These are phyloP conservation scores for Schizaphis graminum DNA, from an alignment of 2,888 invertebrate genomes.

Conservation along the genomic window DNA sequence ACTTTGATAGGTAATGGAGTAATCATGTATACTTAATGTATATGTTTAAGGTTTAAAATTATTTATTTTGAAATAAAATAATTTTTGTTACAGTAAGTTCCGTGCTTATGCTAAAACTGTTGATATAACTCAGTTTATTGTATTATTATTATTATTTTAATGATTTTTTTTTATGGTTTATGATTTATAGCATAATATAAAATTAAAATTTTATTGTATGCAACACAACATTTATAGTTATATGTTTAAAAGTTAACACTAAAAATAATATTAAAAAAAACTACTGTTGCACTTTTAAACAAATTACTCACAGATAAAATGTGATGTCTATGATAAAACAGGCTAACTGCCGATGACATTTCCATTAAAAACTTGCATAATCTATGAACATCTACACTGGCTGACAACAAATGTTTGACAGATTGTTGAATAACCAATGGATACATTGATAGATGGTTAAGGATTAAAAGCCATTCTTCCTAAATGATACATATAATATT, in stretches of 20 bases:
- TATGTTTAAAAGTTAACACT: neutral
- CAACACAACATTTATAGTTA: neutral
- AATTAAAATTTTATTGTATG: neutral
- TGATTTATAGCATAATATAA: neutral
- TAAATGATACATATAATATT: slow-evolving; percentile 70
- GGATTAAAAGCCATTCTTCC: slow-evolving; percentile 85
- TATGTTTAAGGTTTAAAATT: neutral
- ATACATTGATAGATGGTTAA: slow-evolving; percentile 78
- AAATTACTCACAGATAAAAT: slow-evolving; percentile 78
- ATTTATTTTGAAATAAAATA: neutral
- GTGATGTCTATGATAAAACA: slow-evolving; percentile 80
- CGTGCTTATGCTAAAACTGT: neutral
- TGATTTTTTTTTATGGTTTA: neutral
- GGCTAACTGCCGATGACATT: slow-evolving; percentile 79
- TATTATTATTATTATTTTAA: neutral
- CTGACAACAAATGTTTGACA: slow-evolving; percentile 72
- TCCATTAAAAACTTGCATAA: slow-evolving; percentile 78
- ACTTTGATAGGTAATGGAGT: neutral
- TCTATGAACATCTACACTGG: slow-evolving; percentile 77
- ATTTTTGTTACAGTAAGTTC: neutral
- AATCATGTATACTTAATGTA: neutral
- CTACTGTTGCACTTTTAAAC: neutral
- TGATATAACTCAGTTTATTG: neutral
- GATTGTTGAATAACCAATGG: slow-evolving; percentile 76
- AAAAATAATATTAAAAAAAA: neutral